These are phyloP conservation scores for Agelastica alni DNA, from an alignment of 2,888 invertebrate species.

Conservation along the genomic window DNA sequence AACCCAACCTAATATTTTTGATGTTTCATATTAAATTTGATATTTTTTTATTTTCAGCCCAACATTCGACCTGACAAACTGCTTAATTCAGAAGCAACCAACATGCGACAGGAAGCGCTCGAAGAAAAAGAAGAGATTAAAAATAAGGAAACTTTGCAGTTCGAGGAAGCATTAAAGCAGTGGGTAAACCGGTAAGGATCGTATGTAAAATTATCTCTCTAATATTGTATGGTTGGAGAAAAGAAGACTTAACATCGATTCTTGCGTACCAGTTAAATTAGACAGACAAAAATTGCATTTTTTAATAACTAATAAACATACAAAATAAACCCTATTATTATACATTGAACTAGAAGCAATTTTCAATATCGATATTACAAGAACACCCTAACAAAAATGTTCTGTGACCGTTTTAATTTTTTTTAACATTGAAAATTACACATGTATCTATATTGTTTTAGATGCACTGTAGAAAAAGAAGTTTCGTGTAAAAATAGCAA, in stretches of 20 bases:
- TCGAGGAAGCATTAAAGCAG: slow-evolving; percentile 69
- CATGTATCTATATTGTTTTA: no score
- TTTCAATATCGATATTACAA: no score
- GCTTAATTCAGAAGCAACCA: slow-evolving; percentile 35
- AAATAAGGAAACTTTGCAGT: slow-evolving; percentile 55
- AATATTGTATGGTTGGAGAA: background rate
- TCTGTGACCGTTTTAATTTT: no score
- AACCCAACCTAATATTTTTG: no score
- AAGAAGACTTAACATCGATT: slow-evolving; percentile 5
- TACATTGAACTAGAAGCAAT: no score
- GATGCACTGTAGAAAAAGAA: no score
- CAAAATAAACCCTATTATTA: no score
- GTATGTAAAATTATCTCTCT: background rate
- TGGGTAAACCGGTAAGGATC: slow-evolving; percentile 68
- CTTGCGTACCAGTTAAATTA: slow-evolving; percentile 1
- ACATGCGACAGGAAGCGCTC: slow-evolving; percentile 38
- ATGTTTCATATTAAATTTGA: no score
- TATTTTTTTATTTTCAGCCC: slow-evolving; percentile 7
- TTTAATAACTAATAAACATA: background rate
- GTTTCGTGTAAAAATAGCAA: no score
- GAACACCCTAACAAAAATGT: no score
- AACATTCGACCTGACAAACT: slow-evolving; percentile 36
- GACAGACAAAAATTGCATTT: background rate
- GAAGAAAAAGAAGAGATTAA: slow-evolving; percentile 45
- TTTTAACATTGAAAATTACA: no score